These are phyloP conservation scores for Aphis craccivora DNA, from an alignment of 1,140 invertebrate genomes.

Conservation along the genomic window DNA sequence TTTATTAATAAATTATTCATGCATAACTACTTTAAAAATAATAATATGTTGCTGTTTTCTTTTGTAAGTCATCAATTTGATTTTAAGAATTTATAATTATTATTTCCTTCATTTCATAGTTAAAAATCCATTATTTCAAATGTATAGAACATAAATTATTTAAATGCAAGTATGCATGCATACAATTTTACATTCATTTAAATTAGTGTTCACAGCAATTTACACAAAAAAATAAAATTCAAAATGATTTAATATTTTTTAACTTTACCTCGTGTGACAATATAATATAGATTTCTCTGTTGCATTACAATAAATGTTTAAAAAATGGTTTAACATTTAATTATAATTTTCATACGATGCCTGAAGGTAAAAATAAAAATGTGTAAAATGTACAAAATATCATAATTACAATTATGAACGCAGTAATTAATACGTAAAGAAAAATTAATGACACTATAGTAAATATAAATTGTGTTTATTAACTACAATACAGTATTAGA, in stretches of 20 bases:
- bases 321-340: background rate
- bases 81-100: background rate
- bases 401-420: background rate
- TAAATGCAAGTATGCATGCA: background rate
- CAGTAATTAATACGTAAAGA: background rate
- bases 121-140: background rate
- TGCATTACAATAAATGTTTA: background rate
- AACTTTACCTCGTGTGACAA: background rate
- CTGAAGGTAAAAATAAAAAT: background rate
- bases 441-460: background rate
- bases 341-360: background rate
- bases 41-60: background rate
- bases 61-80: background rate
- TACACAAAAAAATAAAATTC: background rate
- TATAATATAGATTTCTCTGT: background rate
- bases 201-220: background rate
- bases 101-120: background rate
- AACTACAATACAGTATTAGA: background rate
- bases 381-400: background rate
- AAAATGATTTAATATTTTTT: background rate
- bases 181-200: background rate
- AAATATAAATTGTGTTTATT: background rate
- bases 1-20: background rate
- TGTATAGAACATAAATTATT: background rate
- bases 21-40: background rate